Base-by-base conservation (phyloP, 2,888 invertebrate species). In the Cephalotes varians region DNA sequence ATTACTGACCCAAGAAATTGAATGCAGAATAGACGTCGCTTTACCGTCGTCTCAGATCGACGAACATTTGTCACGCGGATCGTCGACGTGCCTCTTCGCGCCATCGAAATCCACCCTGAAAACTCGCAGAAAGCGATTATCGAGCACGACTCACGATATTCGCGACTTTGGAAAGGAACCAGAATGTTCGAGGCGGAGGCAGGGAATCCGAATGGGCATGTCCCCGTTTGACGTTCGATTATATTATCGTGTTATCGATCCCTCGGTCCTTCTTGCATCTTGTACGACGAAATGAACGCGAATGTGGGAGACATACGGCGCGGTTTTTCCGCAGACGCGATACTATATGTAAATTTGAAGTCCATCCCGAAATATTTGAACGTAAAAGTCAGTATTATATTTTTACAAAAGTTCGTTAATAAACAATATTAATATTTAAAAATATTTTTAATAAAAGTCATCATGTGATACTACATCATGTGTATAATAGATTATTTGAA, bases 61-160 rank as follows among this genome's bases (percentile, higher is more conserved):
- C 15, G 54, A 74, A 60, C 84, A 83, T 87, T 87, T 83, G 71
- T 87, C 79, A 85, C 65, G 56, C 21, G 18, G 51, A 34, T 69
- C 67, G 72, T 67, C 60, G 67, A 64, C 65, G 51, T 67, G 31
- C 54, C 82, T 60, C 71, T 69, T 28, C 49, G 60, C 69, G 25
- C 69, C 80, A n/a, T 81, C 79, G 40, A 85, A 76, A 81, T 81
- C 72, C 62, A 56, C 74, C 77, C 34, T 28, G 65, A 65, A 71
- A 18, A 51, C 51, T 51, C 67, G 82, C 10, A 56, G 64, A 40
- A 74, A 64, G 37, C 64, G 64, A 62, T 82, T 84, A 82, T 82
- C 84, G 64, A 64, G 34, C 69, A 56, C 60, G 37, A 69, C 25
- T 37, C 21, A 40, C 62, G 58, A 15, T 76, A 82, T 84, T 69